phyloP scores from a whole-genome alignment of 2,797 vertebrate species.

The Acipenser ruthenus region DNA sequence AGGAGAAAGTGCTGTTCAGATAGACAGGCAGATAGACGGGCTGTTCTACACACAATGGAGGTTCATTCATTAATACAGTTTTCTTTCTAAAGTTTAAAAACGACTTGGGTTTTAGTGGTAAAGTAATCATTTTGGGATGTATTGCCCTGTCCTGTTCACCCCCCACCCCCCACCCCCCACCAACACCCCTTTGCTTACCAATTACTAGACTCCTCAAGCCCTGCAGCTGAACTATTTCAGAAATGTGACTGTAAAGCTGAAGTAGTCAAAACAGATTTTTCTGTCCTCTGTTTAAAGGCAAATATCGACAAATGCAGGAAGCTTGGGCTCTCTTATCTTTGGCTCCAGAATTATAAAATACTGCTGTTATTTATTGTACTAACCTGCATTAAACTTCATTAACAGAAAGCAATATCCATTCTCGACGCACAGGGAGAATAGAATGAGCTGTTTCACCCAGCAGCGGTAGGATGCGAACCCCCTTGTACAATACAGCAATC shows the following conservation, averaged over 20 bases:
- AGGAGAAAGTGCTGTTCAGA: no score
- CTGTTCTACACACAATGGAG: no score
- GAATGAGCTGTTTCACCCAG: slow-evolving; percentile 5
- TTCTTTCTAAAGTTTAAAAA: no score
- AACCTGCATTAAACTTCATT: slow-evolving; percentile 27
- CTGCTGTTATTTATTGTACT: neutral
- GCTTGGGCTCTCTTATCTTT: no score
- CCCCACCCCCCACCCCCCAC: neutral
- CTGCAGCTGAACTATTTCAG: neutral
- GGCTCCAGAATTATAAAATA: no score
- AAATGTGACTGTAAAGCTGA: slow-evolving; percentile 15
- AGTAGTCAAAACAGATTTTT: slow-evolving; percentile 10
- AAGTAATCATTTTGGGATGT: no score
- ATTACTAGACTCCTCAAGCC: neutral
- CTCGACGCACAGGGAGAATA: slow-evolving; percentile 21
- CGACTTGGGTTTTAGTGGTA: no score
- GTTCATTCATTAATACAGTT: no score
- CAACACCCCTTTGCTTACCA: neutral
- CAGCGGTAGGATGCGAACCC: neutral
- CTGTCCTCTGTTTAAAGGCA: neutral
- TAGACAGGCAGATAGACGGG: no score
- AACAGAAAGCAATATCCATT: slow-evolving; percentile 27
- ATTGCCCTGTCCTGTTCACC: neutral
- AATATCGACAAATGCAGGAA: no score
- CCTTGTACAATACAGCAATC: slow-evolving; percentile 7